phyloP scores from a whole-genome alignment of 1,140 invertebrate species.

The Magallana gigas region DNA sequence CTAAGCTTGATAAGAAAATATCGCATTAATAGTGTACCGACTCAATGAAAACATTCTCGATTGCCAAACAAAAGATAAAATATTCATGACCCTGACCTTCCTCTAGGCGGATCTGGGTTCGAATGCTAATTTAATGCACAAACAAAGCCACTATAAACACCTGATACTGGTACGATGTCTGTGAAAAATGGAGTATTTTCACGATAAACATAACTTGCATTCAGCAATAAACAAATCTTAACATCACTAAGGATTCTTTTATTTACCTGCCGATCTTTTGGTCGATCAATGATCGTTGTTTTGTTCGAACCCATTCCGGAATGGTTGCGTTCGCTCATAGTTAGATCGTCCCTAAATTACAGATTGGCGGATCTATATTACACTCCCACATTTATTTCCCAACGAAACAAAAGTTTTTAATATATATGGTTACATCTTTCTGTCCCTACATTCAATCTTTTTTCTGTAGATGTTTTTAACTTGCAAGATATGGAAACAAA shows the following conservation, averaged over 20 bases:
- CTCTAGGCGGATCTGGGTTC: constrained; percentile 19
- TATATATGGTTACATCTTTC: too few species aligned
- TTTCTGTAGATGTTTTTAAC: too few species aligned
- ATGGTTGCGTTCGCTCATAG: not conserved
- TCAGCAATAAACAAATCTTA: not conserved
- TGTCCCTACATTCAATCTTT: too few species aligned
- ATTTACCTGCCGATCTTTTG: not conserved
- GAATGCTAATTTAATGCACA: constrained; percentile 23
- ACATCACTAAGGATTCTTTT: not conserved
- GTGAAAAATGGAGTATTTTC: not conserved
- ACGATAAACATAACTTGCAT: not conserved
- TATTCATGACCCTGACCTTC: constrained; percentile 19
- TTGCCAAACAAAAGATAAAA: too few species aligned
- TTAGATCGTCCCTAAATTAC: constrained; percentile 1
- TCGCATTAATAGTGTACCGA: too few species aligned
- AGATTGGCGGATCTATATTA: not conserved
- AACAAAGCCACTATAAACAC: not conserved
- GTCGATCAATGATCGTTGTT: not conserved
- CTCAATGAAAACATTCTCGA: too few species aligned
- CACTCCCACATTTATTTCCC: too few species aligned
- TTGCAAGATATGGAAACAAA: too few species aligned
- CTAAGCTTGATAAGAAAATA: too few species aligned
- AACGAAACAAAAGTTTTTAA: too few species aligned
- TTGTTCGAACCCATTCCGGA: constrained; percentile 33
- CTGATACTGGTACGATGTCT: not conserved